These are phyloP conservation scores for Arbacia lixula DNA, from an alignment of 53 echinoderm and acorn worm species.

Conservation along the genomic window DNA sequence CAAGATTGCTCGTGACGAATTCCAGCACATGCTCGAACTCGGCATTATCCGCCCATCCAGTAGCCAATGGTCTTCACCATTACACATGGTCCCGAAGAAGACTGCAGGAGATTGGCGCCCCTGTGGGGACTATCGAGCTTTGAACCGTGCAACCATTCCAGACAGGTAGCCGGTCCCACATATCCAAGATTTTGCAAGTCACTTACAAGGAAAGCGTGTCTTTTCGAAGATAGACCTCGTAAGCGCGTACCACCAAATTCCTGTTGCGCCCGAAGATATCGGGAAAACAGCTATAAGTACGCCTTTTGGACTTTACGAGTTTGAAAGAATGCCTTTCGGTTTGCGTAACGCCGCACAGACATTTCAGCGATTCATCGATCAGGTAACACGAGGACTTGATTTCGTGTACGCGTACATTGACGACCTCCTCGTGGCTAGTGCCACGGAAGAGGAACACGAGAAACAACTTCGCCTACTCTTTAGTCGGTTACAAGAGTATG, in stretches of 20 bases:
- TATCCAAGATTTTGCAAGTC: conserved; percentile 43
- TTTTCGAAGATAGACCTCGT: conserved; percentile 52
- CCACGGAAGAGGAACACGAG: conserved; percentile 21
- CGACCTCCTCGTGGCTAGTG: conserved; percentile 51
- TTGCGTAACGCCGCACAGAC: conserved; percentile 63
- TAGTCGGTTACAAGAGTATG: conserved; percentile 36
- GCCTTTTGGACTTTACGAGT: conserved; percentile 66
- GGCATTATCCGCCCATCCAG: conserved; percentile 35
- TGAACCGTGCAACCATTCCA: conserved; percentile 28
- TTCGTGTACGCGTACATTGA: conserved; percentile 60
- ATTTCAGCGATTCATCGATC: conserved; percentile 60
- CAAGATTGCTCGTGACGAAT: conserved; percentile 31
- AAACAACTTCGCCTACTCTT: conserved; percentile 53
- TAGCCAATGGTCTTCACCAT: conserved; percentile 49
- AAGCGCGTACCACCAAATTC: conserved; percentile 48
- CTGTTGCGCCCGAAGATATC: conserved; percentile 49
- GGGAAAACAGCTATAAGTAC: conserved; percentile 36
- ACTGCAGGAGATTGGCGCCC: conserved; percentile 53
- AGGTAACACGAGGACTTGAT: conserved; percentile 35
- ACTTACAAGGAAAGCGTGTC: conserved; percentile 14
- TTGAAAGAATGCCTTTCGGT: conserved; percentile 70
- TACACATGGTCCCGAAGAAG: conserved; percentile 54
- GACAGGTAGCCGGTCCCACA: conserved; percentile 48
- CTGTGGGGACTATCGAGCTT: conserved; percentile 54
- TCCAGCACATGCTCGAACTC: conserved; percentile 57